Conservation (phyloP, 2,113 vertebrate species). For the Labeo rohita region DNA sequence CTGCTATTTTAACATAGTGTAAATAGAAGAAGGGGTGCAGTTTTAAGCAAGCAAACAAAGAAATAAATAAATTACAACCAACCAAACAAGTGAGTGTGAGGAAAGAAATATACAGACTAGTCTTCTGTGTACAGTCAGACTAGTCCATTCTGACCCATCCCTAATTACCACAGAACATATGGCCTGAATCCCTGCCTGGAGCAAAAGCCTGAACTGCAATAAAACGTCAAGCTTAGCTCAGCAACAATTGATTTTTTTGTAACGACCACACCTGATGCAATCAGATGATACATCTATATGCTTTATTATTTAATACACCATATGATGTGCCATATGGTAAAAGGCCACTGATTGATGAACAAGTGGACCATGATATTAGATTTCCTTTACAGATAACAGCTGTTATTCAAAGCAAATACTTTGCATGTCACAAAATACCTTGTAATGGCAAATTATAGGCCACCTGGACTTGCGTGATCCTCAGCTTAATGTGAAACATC, state of each 20-base stretch:
- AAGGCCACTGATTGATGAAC: conserved; percentile 20
- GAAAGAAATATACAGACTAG: background rate
- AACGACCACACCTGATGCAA: background rate
- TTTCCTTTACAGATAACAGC: conserved; percentile 55
- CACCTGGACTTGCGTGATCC: conserved; percentile 59
- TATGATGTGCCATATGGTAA: conserved; percentile 41
- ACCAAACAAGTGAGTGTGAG: too few relatives aligned
- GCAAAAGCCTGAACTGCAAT: conserved; percentile 22
- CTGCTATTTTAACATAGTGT: too few relatives aligned
- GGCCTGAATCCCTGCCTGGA: background rate
- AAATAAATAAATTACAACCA: background rate
- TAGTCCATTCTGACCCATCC: background rate
- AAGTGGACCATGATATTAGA: background rate
- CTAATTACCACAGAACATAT: conserved; percentile 12
- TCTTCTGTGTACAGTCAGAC: too few relatives aligned
- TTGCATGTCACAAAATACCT: conserved; percentile 63
- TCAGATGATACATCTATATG: conserved; percentile 52
- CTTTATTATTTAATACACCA: conserved; percentile 69
- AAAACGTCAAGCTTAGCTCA: conserved; percentile 1
- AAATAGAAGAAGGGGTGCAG: too few relatives aligned
- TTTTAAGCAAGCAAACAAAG: background rate
- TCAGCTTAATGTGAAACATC: conserved; percentile 28
- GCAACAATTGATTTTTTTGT: conserved; percentile 6
- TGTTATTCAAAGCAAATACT: conserved; percentile 67
- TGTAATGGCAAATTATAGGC: conserved; percentile 70